Conservation (phyloP, 2,113 vertebrate genomes). For the Bos indicus region DNA sequence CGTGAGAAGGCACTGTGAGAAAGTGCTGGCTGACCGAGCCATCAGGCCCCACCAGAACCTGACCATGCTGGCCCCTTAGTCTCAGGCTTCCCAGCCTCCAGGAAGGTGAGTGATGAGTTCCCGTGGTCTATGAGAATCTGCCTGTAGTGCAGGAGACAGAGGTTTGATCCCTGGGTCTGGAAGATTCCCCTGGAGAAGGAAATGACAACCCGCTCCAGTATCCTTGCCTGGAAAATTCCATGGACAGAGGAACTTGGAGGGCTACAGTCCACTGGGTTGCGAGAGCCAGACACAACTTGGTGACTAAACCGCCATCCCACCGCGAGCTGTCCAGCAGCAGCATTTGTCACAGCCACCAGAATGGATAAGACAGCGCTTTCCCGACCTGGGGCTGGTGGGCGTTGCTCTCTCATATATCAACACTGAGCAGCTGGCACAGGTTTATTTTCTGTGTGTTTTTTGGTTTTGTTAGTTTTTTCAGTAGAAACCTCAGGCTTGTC, state of each 20-base stretch:
- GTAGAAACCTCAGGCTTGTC: background rate
- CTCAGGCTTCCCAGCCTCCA: background rate
- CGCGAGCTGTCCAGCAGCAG: fast-evolving
- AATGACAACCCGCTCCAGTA: background rate
- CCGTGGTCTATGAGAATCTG: background rate
- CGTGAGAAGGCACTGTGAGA: fast-evolving
- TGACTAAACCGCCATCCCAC: background rate
- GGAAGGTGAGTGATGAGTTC: background rate
- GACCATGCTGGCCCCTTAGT: background rate
- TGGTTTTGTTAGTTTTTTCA: background rate
- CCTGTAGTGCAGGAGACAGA: background rate
- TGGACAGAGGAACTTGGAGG: background rate
- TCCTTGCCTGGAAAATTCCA: background rate
- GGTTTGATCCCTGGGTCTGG: background rate
- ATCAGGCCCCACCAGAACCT: background rate
- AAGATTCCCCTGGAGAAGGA: background rate
- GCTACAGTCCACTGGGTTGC: background rate
- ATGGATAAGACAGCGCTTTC: fast-evolving
- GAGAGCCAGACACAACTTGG: background rate
- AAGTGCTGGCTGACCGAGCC: background rate
- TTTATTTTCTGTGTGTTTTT: background rate
- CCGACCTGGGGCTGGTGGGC: fast-evolving
- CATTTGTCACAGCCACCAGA: background rate
- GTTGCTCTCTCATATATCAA: fast-evolving
- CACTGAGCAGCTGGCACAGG: background rate